Evolutionary conservation across 2,888 invertebrate species (phyloP).

Genomic region (Drosophila paucipuncta): DNA sequence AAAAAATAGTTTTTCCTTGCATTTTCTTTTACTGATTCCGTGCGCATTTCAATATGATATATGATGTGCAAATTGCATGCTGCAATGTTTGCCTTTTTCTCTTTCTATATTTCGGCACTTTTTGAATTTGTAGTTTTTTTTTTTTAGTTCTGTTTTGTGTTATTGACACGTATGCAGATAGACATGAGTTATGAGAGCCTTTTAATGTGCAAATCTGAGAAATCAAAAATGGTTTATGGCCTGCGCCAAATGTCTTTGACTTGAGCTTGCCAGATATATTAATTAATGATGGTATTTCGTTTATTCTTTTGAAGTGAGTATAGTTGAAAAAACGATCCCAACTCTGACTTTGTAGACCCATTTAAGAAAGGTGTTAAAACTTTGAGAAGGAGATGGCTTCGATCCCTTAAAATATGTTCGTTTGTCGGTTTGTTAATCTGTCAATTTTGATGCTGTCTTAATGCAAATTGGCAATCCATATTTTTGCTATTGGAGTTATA

Average conservation of each 20-base stretch:
- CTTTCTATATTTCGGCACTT: slow-evolving; percentile 1
- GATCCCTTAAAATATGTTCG: not conserved
- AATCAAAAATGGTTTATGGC: slow-evolving; percentile 51
- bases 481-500: rapidly evolving
- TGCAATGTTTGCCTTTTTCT: slow-evolving; percentile 57
- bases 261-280: slow-evolving; percentile 6
- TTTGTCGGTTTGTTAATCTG: not conserved
- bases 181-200: slow-evolving; percentile 50
- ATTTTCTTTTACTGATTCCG: slow-evolving; percentile 59
- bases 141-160: slow-evolving; percentile 20
- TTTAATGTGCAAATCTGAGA: slow-evolving; percentile 44
- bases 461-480: not conserved
- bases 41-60: slow-evolving; percentile 73
- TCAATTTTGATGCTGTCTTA: not conserved
- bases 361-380: not conserved
- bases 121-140: slow-evolving; percentile 2
- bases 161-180: slow-evolving; percentile 54
- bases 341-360: not conserved
- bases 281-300: slow-evolving; percentile 6
- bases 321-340: not conserved
- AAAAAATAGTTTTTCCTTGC: slow-evolving; percentile 50
- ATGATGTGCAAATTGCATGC: slow-evolving; percentile 75
- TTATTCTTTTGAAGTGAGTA: not conserved
- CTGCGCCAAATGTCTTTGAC: slow-evolving; percentile 33
- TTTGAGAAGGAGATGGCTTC: not conserved